Base-by-base conservation (phyloP, 2,888 invertebrate genomes). In the Zhengitettix transpicula region DNA sequence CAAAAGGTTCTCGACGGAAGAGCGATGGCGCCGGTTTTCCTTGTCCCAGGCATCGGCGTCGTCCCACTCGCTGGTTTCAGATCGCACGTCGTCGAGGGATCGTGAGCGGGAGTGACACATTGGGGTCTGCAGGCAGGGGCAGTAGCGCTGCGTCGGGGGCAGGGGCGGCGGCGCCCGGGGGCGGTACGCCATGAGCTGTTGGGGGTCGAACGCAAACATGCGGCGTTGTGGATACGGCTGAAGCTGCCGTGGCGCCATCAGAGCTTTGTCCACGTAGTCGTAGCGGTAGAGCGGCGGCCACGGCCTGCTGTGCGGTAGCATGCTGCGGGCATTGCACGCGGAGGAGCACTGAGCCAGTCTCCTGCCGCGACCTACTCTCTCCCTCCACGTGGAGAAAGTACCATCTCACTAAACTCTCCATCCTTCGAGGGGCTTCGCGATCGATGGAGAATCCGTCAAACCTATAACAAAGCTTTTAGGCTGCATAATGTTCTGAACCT, bases 31-130 rank as follows among this genome's bases (percentile, higher is more conserved):
- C n/a, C 78, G 78, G 61, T 76, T 28, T 57, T 58, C 62, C 52
- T 60, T 58, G 58, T 63, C 62, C 58, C 63, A 42, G 47, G 55
- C 56, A 16, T 12, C 16, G 53, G 53, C 53, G n/a, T 78, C 81
- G 64, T 82, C 81, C 82, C 82, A 83, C 60, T 77, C 76, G 67
- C 81, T 79, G 55, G 83, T 76, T 61, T 84, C 83, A 28, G 81
- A 79, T 55, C 84, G 77, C 14, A 86, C 83, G 68, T 87, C 86
- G 67, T 87, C 87, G 71, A 87, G 76, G 2, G 86, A 86, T 59
- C 83, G 79, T 15, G 86, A 84, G 55, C 84, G 77, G 52, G 42
- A 42, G 58, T 15, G 53, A 28, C 42, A 42, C 17, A 57, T 67
- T 70, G 12, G 69, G 67, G 65, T 62, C 42, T n/a, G 55, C 40